A percentile compares a stretch with the other conserved stretches of the same genome.
These are phyloP conservation scores for Dromius quadrimaculatus DNA, from an alignment of 2,888 invertebrate species.

Conservation along the genomic window DNA sequence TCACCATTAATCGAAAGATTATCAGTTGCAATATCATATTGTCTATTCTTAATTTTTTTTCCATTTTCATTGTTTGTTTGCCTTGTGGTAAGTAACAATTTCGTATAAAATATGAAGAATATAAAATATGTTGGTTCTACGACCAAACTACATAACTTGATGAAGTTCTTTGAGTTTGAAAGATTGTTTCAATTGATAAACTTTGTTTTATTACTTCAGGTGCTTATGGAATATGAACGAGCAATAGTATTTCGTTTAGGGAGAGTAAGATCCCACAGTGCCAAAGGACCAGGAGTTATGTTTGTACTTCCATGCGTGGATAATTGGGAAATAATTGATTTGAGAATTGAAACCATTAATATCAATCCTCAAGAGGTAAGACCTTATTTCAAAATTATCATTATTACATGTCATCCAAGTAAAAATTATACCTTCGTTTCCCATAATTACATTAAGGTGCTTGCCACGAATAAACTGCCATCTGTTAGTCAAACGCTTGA, in stretches of 20 bases:
- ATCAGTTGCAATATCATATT: slow-evolving; percentile 69
- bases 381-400: no score
- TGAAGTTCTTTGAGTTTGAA: no score
- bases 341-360: slow-evolving; percentile 94
- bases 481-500: no score
- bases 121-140: no score
- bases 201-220: slow-evolving; percentile 65
- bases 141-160: no score
- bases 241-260: slow-evolving; percentile 92
- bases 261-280: slow-evolving; percentile 79
- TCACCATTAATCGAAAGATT: not conserved
- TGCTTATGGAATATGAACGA: slow-evolving; percentile 88
- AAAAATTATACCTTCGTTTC: no score
- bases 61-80: slow-evolving; percentile 87
- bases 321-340: slow-evolving; percentile 90
- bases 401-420: no score
- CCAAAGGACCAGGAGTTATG: slow-evolving; percentile 89
- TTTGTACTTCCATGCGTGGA: slow-evolving; percentile 96
- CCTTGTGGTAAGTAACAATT: slow-evolving; percentile 75
- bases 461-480: no score
- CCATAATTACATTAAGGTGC: no score
- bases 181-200: no score
- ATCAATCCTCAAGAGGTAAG: slow-evolving; percentile 95
- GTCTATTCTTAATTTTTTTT: slow-evolving; percentile 81
- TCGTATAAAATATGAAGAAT: not conserved